Evolutionary conservation across 2,797 vertebrate species (phyloP).

Genomic region (Diplodus puntazzo): DNA sequence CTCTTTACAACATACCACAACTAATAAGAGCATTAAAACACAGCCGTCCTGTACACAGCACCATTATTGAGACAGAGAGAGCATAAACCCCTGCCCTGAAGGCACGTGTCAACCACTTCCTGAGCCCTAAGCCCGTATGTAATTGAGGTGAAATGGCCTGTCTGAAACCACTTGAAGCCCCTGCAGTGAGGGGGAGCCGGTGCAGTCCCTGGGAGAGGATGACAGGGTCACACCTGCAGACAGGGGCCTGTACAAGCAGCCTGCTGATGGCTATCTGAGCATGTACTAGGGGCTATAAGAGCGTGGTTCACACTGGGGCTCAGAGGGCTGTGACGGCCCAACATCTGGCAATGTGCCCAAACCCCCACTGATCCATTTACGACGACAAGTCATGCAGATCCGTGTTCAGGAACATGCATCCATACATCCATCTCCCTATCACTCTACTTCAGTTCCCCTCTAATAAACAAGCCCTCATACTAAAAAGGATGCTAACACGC

Average conservation of each 20-base stretch:
- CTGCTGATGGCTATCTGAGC: slow-evolving; percentile 58
- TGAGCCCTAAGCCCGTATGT: slow-evolving; percentile 57
- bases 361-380: slow-evolving; percentile 19
- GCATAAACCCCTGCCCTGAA: slow-evolving; percentile 40
- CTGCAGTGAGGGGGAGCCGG: slow-evolving; percentile 31
- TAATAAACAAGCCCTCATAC: slow-evolving; percentile 16
- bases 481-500: slow-evolving; percentile 5
- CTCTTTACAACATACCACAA: slow-evolving; percentile 9
- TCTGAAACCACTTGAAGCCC: slow-evolving; percentile 64
- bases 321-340: slow-evolving; percentile 20
- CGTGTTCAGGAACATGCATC: slow-evolving; percentile 14
- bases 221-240: slow-evolving; percentile 65
- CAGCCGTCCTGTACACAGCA: slow-evolving; percentile 14
- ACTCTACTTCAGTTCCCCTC: slow-evolving; percentile 12
- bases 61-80: slow-evolving; percentile 26
- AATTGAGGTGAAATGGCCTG: slow-evolving; percentile 62
- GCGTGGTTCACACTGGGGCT: slow-evolving; percentile 27
- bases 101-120: slow-evolving; percentile 64
- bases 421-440: not conserved
- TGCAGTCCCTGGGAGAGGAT: slow-evolving; percentile 51
- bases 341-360: slow-evolving; percentile 47
- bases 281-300: slow-evolving; percentile 28
- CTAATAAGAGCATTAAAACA: slow-evolving; percentile 19
- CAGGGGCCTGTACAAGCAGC: slow-evolving; percentile 48
- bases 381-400: slow-evolving; percentile 31